Percentiles rank a stretch among this genome's conserved stretches.
phyloP scores from a whole-genome alignment of 2,797 vertebrate species.

The Megalops cyprinoides region DNA sequence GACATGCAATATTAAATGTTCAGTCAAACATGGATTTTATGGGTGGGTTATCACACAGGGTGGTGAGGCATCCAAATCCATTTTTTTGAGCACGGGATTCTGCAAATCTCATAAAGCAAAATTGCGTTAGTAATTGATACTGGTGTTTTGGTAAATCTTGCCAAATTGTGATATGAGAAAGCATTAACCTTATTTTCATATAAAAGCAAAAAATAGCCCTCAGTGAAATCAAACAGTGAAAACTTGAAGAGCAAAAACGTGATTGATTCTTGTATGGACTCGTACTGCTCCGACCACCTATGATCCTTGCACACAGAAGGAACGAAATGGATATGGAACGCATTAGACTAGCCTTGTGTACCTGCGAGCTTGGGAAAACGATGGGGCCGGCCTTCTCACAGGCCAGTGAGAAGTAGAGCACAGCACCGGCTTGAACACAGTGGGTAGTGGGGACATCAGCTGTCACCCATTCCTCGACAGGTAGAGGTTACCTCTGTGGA shows the following conservation, averaged over 20 bases:
- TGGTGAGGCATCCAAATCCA: not conserved
- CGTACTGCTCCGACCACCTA: not conserved
- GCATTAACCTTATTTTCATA: not conserved
- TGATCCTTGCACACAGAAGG: not conserved
- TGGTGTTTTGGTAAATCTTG: too few relatives aligned
- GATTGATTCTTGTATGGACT: not conserved
- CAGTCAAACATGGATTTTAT: constrained; percentile 3
- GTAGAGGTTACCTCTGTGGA: constrained; percentile 37
- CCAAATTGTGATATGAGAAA: not conserved
- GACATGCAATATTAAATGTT: constrained; percentile 19
- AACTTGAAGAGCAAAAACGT: not conserved
- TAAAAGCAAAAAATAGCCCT: too few relatives aligned
- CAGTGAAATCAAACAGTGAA: not conserved
- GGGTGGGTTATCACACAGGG: constrained; percentile 10
- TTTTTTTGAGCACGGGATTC: too few relatives aligned
- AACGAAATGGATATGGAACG: not conserved
- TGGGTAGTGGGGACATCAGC: constrained; percentile 42
- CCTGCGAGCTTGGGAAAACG: not conserved
- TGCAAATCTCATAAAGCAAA: constrained; percentile 3
- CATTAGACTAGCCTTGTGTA: not conserved
- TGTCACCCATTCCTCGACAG: constrained; percentile 30
- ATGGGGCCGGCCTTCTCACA: not conserved
- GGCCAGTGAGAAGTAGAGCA: not conserved
- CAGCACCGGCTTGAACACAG: constrained; percentile 44
- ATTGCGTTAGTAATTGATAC: too few relatives aligned